phyloP scores from a whole-genome alignment of 2,797 vertebrate species.

The Cynodonichthys magdalenae region DNA sequence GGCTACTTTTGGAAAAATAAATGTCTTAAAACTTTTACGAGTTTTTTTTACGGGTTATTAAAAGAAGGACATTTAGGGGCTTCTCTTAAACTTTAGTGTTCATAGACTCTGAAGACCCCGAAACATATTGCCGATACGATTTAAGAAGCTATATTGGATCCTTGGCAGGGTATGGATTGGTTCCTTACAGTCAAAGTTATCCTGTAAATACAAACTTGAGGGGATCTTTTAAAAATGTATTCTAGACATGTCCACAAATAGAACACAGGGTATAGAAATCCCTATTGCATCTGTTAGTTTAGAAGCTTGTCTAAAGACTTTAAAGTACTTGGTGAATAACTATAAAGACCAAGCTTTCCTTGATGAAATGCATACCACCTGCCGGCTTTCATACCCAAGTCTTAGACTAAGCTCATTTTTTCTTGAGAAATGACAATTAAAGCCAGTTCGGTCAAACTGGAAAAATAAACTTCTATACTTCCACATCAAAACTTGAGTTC shows the following conservation, averaged over 20 bases:
- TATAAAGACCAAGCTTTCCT: background rate
- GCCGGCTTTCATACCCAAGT: too few species aligned
- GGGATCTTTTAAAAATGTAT: background rate
- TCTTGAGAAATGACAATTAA: too few species aligned
- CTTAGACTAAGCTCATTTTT: too few species aligned
- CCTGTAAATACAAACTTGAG: conserved; percentile 2
- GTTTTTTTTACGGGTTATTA: too few species aligned
- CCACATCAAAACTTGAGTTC: too few species aligned
- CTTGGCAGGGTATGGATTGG: background rate
- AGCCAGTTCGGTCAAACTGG: too few species aligned
- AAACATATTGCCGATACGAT: background rate
- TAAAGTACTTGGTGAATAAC: conserved; percentile 4
- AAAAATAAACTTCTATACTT: too few species aligned
- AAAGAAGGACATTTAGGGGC: background rate
- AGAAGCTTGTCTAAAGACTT: background rate
- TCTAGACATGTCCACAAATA: conserved; percentile 8
- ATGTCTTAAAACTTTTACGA: too few species aligned
- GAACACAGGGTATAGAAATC: background rate
- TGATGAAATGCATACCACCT: too few species aligned
- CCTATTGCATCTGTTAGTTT: background rate
- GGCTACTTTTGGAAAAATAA: too few species aligned
- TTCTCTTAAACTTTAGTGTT: background rate
- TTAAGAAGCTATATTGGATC: background rate
- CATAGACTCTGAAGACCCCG: background rate
- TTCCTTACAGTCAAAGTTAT: background rate